Percentiles rank a stretch among this genome's conserved stretches.
Conservation (phyloP, 2,888 invertebrate genomes). For the Phengaris arion region DNA sequence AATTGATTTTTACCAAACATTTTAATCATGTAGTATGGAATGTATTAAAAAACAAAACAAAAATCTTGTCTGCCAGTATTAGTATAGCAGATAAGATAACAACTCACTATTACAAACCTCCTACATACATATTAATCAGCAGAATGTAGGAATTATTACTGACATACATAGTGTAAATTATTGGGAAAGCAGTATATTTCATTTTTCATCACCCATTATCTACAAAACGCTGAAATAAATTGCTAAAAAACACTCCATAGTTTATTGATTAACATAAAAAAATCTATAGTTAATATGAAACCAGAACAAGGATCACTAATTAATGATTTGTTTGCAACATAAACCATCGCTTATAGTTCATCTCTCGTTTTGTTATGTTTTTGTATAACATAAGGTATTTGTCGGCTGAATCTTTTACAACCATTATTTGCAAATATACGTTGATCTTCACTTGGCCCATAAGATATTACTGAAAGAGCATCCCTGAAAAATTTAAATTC, state of each 20-base stretch:
- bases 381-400: conserved; percentile 81
- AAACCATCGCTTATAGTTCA: conserved; percentile 15
- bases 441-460: conserved; percentile 87
- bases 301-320: no score
- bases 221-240: no score
- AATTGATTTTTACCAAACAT: no score
- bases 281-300: no score
- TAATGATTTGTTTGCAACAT: no score
- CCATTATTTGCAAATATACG: conserved; percentile 90
- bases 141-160: background rate
- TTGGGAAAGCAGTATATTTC: no score
- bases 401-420: conserved; percentile 92
- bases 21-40: background rate
- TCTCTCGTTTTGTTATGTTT: conserved; percentile 51
- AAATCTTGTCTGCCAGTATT: background rate
- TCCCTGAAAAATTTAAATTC: conserved; percentile 70
- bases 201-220: no score
- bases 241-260: no score
- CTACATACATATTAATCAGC: background rate
- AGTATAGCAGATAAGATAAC: background rate
- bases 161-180: no score
- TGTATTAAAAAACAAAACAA: background rate
- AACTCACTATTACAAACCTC: background rate
- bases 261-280: no score
- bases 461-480: conserved; percentile 83